Evolutionary conservation across 2,888 invertebrate species (phyloP), one percentile per base, ranked within the genome.

Genomic region (Eupithecia abbreviata): DNA sequence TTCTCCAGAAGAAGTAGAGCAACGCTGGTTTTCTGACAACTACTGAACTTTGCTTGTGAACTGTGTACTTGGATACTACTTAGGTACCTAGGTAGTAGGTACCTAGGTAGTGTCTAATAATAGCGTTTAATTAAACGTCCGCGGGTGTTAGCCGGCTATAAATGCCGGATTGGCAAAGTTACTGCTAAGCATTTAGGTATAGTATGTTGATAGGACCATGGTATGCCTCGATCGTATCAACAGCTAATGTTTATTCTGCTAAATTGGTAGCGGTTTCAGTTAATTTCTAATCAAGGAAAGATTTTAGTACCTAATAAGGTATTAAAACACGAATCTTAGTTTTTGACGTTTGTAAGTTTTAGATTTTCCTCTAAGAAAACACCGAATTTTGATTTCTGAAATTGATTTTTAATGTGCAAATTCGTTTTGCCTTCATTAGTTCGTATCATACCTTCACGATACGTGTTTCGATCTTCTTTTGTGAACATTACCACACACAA

Each of bases 101-200:
- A 30, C 62, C 2, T 41, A 65, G 41, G 42, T 58, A 18, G 51
- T 18, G 4, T 30, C 13, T 69, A 49, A 49, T 69, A 71, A 62
- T 73, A 71, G 71, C 49, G 45, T n/a, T 73, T 74, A 77, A 75
- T 75, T 78, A 73, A 71, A 71, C 70, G 66, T 69, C 45, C 10
- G 47, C 12, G 18, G 18, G 68, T 69, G 30, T 49, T 67, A 45
- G 41, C 45, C 41, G 43, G 65, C 74, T 76, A 72, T 78, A 72
- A 73, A 78, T 78, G 72, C 69, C 4, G 65, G 41, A 78, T 72
- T 75, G 73, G 73, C 71, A 73, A 75, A 73, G 73, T 75, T 71
- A 78, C 62, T 77, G 75, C 73, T 67, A 73, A 73, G 71, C 62
- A 30, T 30, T 62, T 30, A 10, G 58, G 4, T 62, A 58, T 18